Evolutionary conservation across 2,113 vertebrate species (phyloP).

Genomic region (Psilopsiagon aymara): DNA sequence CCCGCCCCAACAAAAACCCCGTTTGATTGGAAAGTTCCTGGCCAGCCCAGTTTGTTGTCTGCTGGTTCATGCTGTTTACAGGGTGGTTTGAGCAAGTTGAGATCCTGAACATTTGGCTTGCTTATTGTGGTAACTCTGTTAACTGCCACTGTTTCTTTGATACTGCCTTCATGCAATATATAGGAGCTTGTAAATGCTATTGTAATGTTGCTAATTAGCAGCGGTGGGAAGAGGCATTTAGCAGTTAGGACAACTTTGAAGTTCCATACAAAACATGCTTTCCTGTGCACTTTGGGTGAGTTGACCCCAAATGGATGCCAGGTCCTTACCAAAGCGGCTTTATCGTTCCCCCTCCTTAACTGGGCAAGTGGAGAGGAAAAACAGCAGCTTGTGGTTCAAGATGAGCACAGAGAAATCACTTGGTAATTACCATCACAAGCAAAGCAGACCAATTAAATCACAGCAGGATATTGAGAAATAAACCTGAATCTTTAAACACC

Average conservation of each 20-base stretch:
- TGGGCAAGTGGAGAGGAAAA: background rate
- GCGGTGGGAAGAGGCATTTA: background rate
- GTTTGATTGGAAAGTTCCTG: background rate
- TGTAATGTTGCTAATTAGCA: background rate
- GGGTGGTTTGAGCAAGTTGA: background rate
- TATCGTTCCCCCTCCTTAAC: background rate
- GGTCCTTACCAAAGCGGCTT: background rate
- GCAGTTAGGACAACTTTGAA: background rate
- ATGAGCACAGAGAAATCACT: background rate
- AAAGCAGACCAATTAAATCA: background rate
- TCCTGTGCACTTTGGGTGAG: background rate
- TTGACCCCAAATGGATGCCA: background rate
- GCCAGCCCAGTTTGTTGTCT: background rate
- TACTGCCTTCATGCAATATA: rapidly evolving
- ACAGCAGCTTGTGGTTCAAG: rapidly evolving
- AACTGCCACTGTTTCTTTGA: background rate
- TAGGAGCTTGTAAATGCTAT: background rate
- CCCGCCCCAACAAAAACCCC: background rate
- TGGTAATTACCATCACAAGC: background rate
- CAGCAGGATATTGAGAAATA: background rate
- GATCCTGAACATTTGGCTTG: background rate
- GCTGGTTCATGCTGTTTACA: background rate
- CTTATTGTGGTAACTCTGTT: background rate
- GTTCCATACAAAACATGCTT: background rate
- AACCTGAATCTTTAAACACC: background rate